Percentiles rank a stretch among this genome's conserved stretches.
Evolutionary conservation across 1,140 invertebrate species (phyloP).

Genomic region (Drosophila insularis): DNA sequence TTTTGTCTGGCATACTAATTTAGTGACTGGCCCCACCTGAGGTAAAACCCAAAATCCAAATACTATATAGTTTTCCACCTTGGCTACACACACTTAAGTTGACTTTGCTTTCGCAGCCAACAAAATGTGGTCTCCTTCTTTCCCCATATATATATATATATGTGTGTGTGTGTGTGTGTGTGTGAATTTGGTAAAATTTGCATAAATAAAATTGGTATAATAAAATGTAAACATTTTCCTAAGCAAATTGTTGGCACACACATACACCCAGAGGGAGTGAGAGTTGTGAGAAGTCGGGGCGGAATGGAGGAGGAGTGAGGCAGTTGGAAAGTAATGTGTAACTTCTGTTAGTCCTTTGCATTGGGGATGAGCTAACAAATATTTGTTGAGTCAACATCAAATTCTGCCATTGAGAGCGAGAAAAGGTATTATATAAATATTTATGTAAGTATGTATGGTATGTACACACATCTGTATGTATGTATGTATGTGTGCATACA

Average conservation of each 20-base stretch:
- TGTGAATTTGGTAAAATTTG: conserved; percentile 65
- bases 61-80: conserved; percentile 31
- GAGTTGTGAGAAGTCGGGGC: neutral
- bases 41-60: conserved; percentile 3
- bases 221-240: conserved; percentile 79
- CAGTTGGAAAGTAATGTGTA: conserved; percentile 8
- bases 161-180: conserved; percentile 17
- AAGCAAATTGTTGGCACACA: conserved; percentile 67
- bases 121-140: conserved; percentile 36
- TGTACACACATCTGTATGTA: neutral
- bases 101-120: conserved; percentile 15
- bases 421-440: conserved; percentile 7
- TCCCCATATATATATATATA: neutral
- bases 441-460: neutral
- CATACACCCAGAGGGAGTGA: conserved; percentile 4
- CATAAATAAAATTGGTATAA: conserved; percentile 79
- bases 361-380: conserved; percentile 40
- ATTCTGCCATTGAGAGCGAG: conserved; percentile 62
- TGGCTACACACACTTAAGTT: conserved; percentile 35
- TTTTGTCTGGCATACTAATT: conserved; percentile 1
- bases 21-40: conserved; percentile 5
- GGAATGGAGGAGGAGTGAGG: neutral
- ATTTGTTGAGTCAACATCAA: conserved; percentile 70
- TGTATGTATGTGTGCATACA: neutral
- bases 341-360: conserved; percentile 8